A percentile compares a stretch with the other conserved stretches of the same genome.
These are phyloP conservation scores for Amorpha juglandis DNA, from an alignment of 2,888 invertebrate species.

Conservation along the genomic window DNA sequence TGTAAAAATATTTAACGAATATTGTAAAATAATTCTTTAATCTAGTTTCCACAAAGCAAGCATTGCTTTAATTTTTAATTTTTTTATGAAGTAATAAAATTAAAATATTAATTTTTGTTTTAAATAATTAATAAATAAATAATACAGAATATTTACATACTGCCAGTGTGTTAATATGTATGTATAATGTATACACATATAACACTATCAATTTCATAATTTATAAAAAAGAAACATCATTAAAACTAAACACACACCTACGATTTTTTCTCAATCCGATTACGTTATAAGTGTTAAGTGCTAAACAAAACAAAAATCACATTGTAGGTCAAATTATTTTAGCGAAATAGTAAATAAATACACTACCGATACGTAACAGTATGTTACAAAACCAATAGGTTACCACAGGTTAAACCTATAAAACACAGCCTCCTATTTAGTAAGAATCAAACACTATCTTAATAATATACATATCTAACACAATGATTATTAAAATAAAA, in stretches of 20 bases:
- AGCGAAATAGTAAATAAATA: no score
- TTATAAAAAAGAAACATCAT: background rate
- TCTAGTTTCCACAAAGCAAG: no score
- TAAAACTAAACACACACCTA: constrained; percentile 14
- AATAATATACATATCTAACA: background rate
- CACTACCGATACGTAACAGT: constrained; percentile 6
- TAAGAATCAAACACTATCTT: background rate
- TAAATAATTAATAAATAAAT: no score
- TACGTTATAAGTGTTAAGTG: constrained; percentile 22
- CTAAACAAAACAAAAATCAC: constrained; percentile 22
- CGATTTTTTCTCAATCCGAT: constrained; percentile 27
- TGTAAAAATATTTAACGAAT: no score
- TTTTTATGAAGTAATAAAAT: no score
- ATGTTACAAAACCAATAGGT: constrained; percentile 17
- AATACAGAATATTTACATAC: no score
- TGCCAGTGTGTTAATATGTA: no score
- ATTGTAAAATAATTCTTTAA: no score
- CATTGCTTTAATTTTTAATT: no score
- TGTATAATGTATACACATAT: no score
- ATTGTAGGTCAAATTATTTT: constrained; percentile 26
- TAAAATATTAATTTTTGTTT: no score
- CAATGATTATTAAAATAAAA: background rate
- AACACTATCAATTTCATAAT: background rate
- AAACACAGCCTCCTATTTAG: background rate
- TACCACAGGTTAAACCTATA: constrained; percentile 7